phyloP scores from a whole-genome alignment of 2,797 vertebrate genomes.

The Hemitrygon akajei region DNA sequence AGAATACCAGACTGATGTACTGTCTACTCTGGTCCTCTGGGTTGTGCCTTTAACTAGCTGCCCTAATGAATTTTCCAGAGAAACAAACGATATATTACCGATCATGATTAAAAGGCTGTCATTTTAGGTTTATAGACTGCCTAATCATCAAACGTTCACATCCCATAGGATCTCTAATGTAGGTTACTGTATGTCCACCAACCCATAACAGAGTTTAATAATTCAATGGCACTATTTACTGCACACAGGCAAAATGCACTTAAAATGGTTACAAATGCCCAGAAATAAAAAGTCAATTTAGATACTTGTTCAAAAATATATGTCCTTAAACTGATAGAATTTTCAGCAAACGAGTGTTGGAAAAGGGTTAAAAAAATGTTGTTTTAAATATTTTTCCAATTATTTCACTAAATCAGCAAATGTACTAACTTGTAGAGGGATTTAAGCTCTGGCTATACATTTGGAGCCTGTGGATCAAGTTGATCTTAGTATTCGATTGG shows the following conservation, averaged over 20 bases:
- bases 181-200: not conserved
- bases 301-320: not conserved
- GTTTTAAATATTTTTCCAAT: not conserved
- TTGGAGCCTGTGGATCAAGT: not conserved
- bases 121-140: conserved; percentile 5
- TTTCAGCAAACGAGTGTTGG: not conserved
- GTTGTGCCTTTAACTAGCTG: not conserved
- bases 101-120: conserved; percentile 8
- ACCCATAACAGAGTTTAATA: not conserved
- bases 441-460: not conserved
- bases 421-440: not conserved
- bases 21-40: not conserved
- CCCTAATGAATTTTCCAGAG: conserved; percentile 21
- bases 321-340: not conserved
- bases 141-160: conserved; percentile 15
- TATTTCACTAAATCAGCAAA: not conserved
- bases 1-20: not conserved
- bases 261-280: not conserved
- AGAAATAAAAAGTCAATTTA: not conserved
- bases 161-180: conserved; percentile 20
- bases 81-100: conserved; percentile 12
- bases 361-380: not conserved
- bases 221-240: conserved; percentile 22
- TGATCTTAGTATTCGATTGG: not conserved
- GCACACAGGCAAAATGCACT: not conserved